Conservation (phyloP, 2,888 invertebrate genomes). For the Drosophila diplacantha region DNA sequence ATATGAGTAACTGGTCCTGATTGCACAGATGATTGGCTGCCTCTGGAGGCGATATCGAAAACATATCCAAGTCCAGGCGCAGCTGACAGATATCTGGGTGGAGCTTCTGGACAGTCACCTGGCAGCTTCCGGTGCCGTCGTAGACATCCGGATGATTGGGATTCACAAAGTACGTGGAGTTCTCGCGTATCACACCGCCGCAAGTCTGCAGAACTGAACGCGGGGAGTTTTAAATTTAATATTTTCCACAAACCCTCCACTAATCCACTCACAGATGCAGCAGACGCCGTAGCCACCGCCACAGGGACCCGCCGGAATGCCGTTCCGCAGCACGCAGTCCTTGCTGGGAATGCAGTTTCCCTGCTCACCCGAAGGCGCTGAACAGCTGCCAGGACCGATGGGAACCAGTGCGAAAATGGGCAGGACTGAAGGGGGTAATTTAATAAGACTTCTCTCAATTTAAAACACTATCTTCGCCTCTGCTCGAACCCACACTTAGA, state of each 20-base stretch:
- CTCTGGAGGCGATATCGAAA: slow-evolving; percentile 87
- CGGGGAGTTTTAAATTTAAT: neutral
- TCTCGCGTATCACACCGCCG: slow-evolving; percentile 86
- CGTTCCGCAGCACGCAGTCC: slow-evolving; percentile 86
- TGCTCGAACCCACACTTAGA: slow-evolving; percentile 65
- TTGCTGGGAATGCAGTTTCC: slow-evolving; percentile 86
- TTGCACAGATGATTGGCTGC: slow-evolving; percentile 87
- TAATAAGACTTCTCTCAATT: neutral
- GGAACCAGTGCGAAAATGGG: slow-evolving; percentile 89
- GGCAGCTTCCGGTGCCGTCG: slow-evolving; percentile 90
- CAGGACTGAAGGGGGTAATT: slow-evolving; percentile 80
- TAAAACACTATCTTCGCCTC: neutral
- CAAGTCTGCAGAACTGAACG: slow-evolving; percentile 87
- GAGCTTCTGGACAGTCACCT: slow-evolving; percentile 87
- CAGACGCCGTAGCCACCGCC: slow-evolving; percentile 80
- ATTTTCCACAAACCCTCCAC: neutral
- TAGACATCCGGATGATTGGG: slow-evolving; percentile 86
- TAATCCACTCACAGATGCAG: slow-evolving; percentile 74
- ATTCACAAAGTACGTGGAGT: slow-evolving; percentile 92
- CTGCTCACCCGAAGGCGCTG: slow-evolving; percentile 86
- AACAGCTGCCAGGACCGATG: slow-evolving; percentile 87
- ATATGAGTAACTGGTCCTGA: slow-evolving; percentile 90
- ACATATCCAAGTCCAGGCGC: slow-evolving; percentile 88
- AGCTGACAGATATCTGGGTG: slow-evolving; percentile 90
- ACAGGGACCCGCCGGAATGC: slow-evolving; percentile 87